Evolutionary conservation across 2,113 vertebrate species (phyloP).

Genomic region (Eubucco bourcierii): DNA sequence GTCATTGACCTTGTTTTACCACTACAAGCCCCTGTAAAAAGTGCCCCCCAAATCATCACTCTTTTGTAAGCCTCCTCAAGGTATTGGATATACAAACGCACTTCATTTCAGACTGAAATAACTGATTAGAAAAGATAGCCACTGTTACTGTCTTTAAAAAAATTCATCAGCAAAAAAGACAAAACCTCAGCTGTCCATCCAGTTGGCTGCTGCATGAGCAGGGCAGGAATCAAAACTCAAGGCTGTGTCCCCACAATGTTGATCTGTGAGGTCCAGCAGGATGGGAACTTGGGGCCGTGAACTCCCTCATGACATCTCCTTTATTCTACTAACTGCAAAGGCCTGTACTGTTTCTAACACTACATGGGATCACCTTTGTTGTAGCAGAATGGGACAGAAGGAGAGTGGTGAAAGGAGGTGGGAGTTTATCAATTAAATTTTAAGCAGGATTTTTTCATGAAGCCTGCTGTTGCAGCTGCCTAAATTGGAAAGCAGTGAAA

Average conservation of each 20-base stretch:
- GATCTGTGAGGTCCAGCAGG: background rate
- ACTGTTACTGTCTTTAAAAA: background rate
- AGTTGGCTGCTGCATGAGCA: background rate
- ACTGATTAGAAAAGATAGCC: background rate
- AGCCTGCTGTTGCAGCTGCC: background rate
- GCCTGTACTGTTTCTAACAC: background rate
- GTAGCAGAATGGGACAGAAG: background rate
- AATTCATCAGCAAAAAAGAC: background rate
- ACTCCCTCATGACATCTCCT: background rate
- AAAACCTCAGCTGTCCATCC: background rate
- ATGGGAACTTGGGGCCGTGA: background rate
- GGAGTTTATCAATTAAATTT: constrained; percentile 7
- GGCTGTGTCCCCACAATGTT: background rate
- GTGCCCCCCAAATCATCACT: too few species aligned
- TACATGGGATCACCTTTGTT: background rate
- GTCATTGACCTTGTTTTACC: too few species aligned
- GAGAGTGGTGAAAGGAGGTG: rapidly evolving
- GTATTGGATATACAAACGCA: background rate
- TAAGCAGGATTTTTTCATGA: background rate
- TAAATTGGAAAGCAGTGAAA: background rate
- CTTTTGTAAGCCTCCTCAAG: too few species aligned
- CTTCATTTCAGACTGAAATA: background rate
- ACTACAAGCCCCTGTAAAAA: too few species aligned
- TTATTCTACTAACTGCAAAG: background rate
- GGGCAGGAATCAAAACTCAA: background rate